Evolutionary conservation across 2,888 invertebrate genomes (phyloP), one percentile per base, ranked within the genome.

Genomic region (Amiota communis): DNA sequence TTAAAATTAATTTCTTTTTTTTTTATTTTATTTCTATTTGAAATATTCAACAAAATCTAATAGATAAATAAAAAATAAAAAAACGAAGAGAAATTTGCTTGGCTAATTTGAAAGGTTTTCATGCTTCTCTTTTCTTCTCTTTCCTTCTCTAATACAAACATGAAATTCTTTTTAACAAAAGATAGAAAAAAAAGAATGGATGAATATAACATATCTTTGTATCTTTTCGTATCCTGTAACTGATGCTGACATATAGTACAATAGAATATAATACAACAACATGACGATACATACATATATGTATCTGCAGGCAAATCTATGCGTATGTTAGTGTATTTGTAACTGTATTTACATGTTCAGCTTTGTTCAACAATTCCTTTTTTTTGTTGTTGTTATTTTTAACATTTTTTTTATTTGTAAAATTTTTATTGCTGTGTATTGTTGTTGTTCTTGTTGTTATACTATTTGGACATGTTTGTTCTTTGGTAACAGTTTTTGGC

Each of bases 51-150:
- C n/a, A n/a, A n/a, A n/a, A n/a, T n/a, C n/a, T n/a, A n/a, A n/a
- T n/a, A n/a, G n/a, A n/a, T n/a, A n/a, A 72, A 72, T 53, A 72
- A 72, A 20, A 63, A 65, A 68, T 69, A 67, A 64, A 65, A 70
- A 70, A 74, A 15, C 2, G 1, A n/a, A 53, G 1, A 53, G 1
- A 20, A 12, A 12, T 17, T n/a, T 47, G 67, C 73, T 73, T 59
- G 20, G 76, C 73, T 76, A 76, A 76, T 76, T 76, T 76, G 71
- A 76, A 73, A 75, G 65, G 67, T 61, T 70, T 70, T 73, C 46
- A 20, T 69, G 17, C 51, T 79, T 47, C 56, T 64, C 48, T 51
- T 13, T 20, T 53, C 11, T 12, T 56, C 1, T 11, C 48, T 51
- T 13, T 20, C 63, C 11, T 12, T 56, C 1, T 11, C 23, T 10